Evolutionary conservation across 1,140 invertebrate species (phyloP), one percentile per base, ranked within the genome.

Genomic region (Philotrypesis tridentata): DNA sequence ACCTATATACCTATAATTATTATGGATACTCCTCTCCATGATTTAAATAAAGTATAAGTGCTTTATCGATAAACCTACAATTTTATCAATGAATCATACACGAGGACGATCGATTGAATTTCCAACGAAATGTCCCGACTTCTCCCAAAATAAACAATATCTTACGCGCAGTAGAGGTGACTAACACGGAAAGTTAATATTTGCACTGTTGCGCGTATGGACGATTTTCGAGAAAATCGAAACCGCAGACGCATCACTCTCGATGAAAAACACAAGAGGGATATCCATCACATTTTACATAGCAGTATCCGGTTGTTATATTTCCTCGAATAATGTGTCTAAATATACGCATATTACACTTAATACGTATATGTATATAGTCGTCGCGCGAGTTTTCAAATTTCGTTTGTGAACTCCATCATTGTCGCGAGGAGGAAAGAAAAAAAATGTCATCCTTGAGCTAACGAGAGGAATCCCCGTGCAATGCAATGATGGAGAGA

Each of bases 361-460:
- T n/a, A n/a, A 11, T 61, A n/a, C 25, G 6, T 29, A 11, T 63
- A 27, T 65, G n/a, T 29, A 29, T 63, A 25, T 27, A 29, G 67
- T 33, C 6, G 67, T 37, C 29, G 17, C 21, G 7, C 31, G 67
- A 70, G 67, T 31, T 70, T 70, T 37, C 67, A 33, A 70, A 70
- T 70, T 37, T 37, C 27, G 33, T 70, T 70, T 37, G 21, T 37
- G 67, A 33, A 70, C 67, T 11, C 2, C 33, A n/a, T 72, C 23
- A 40, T 72, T 27, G 25, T 8, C 17, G 37, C 37, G 37, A 48
- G 17, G 23, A 43, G 67, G 67, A 48, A 72, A 72, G 48, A 72
- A 40, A 72, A 72, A 72, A 72, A 40, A 72, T 72, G 8, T 2
- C 40, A 72, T 72, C 70, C 70, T 72, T 72, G 70, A 72, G 23